Conservation (phyloP, 2,888 invertebrate species). For the Cheilosia pagana region DNA sequence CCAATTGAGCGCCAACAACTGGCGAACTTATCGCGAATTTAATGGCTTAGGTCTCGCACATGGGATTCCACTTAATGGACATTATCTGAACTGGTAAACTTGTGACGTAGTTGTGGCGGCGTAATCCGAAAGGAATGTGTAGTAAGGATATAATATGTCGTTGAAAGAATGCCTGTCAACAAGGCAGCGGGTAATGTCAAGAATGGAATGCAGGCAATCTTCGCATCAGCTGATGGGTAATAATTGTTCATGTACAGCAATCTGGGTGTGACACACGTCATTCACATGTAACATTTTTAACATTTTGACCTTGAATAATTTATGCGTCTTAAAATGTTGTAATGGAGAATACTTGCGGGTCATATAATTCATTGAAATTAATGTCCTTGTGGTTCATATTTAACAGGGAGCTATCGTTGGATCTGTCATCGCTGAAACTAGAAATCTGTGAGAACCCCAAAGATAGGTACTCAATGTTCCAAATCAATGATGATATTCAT, state of each 20-base stretch:
- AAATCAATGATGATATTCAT: no score
- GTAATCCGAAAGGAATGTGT: conserved; percentile 4
- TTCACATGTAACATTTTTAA: not conserved
- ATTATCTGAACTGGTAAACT: conserved; percentile 6
- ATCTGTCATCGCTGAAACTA: no score
- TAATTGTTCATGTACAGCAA: conserved; percentile 2
- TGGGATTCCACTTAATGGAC: conserved; percentile 28
- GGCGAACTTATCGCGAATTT: conserved; percentile 21
- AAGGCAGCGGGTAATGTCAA: not conserved
- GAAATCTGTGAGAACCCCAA: no score
- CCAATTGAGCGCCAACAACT: conserved; percentile 39
- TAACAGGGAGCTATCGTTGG: no score
- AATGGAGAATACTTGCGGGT: no score
- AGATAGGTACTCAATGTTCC: no score
- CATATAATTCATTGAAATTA: no score
- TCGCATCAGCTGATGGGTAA: conserved; percentile 34
- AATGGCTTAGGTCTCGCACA: conserved; percentile 33
- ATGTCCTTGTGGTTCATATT: no score
- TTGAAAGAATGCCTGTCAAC: not conserved
- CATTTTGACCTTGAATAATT: not conserved
- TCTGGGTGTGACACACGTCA: not conserved
- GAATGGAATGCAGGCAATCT: conserved; percentile 2
- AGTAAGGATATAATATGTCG: conserved; percentile 11
- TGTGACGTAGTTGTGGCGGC: not conserved
- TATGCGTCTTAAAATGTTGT: no score